Base-by-base conservation (phyloP, 2,888 invertebrate species). In the Hyalella azteca region DNA sequence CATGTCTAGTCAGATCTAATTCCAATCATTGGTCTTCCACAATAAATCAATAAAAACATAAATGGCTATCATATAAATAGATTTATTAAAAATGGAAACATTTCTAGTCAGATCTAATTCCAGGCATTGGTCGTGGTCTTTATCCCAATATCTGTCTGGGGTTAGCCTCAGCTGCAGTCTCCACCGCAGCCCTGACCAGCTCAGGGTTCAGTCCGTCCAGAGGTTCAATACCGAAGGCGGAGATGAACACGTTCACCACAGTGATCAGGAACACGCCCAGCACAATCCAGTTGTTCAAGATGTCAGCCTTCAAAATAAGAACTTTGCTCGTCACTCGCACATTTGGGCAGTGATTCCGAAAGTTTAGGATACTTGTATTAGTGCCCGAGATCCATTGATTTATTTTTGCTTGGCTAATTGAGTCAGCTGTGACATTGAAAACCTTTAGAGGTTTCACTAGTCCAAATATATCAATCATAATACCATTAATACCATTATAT, bases 181-280 rank as follows among this genome's bases (percentile, higher is more conserved):
- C 59, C 59, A 59, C 59, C 2, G 59, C 59, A 1, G 59, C 59
- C 29, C 59, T 5, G 1, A 59, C 59, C 2, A 59, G 59, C 59
- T 1, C 32, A 4, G 59, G 59, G 59, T 59, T 59, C 26, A 59
- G 59, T 15, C 66, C 41, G 41, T 79, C 79, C 50, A 78, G 59
- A 15, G 85, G 85, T 22, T 87, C 86, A 76, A 87, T 86, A 7
- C 86, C 86, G 78, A 88, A 87, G n/a, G 87, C 86, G 13, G 87
- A 86, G 22, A 87, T 87, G 76, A 87, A 86, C 22, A 87, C 85
- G 82, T 87, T 87, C 77, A 87, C 81, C 13, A 87, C 85, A 26
- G 87, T 87, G 50, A 87, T 86, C 22, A 86, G 49, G 78, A 87
- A 87, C 2, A 87, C 85, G 7, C 85, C 82, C 11, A 86, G 79